These are phyloP conservation scores for Euzophera pinguis DNA, from an alignment of 2,888 invertebrate species.

Conservation along the genomic window DNA sequence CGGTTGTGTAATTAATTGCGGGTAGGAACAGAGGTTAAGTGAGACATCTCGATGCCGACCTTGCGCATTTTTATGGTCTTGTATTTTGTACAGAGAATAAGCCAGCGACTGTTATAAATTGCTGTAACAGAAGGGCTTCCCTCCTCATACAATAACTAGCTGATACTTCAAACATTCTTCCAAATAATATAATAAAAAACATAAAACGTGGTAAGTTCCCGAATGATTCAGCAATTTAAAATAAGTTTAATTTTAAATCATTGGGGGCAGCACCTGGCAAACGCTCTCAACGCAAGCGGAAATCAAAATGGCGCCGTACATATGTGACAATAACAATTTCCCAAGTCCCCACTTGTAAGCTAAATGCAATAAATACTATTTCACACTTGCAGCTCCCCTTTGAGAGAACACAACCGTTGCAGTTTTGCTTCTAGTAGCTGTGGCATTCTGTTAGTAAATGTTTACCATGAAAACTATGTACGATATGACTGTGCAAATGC, in stretches of 20 bases:
- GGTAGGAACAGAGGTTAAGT: conserved; percentile 14
- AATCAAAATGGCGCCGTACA: neutral
- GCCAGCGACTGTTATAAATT: neutral
- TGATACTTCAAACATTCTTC: too few relatives aligned
- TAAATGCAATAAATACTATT: conserved; percentile 1
- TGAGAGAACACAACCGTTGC: neutral
- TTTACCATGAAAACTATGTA: too few relatives aligned
- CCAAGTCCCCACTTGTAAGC: neutral
- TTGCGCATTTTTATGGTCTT: conserved; percentile 11
- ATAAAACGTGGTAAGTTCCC: too few relatives aligned
- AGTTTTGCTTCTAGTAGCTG: neutral
- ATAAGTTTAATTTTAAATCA: too few relatives aligned
- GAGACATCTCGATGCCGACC: conserved; percentile 12
- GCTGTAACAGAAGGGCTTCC: neutral
- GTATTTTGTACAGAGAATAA: neutral
- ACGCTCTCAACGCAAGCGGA: too few relatives aligned
- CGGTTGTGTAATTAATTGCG: conserved; percentile 22
- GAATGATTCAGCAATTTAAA: too few relatives aligned
- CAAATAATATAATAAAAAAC: too few relatives aligned
- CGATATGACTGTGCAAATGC: too few relatives aligned
- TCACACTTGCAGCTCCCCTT: neutral
- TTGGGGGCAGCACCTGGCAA: too few relatives aligned
- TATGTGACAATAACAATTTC: neutral
- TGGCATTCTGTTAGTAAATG: too few relatives aligned
- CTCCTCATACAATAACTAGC: too few relatives aligned